phyloP scores from a whole-genome alignment of 2,888 invertebrate genomes.

The Phengaris arion region DNA sequence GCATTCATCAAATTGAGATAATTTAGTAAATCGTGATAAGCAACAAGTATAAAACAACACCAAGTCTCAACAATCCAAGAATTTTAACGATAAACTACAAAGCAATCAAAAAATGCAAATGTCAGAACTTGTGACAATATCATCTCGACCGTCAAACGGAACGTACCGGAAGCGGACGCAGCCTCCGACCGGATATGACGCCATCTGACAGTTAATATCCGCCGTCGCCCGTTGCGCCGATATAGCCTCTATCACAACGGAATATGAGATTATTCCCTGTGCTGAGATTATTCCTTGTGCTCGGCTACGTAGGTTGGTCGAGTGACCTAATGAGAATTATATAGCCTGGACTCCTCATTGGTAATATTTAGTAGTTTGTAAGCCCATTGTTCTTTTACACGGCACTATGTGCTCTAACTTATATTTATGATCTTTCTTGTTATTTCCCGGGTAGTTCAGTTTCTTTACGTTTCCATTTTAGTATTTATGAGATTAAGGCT shows the following conservation, averaged over 20 bases:
- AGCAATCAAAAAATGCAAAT: constrained; percentile 14
- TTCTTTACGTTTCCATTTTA: no score
- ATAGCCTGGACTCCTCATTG: background rate
- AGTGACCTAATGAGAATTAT: background rate
- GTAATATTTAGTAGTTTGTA: background rate
- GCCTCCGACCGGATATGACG: constrained; percentile 65
- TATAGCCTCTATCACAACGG: constrained; percentile 4
- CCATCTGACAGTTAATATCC: constrained; percentile 59
- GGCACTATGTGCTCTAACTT: no score
- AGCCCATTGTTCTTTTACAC: no score
- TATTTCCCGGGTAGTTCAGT: no score
- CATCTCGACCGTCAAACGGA: constrained; percentile 30
- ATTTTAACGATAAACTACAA: background rate
- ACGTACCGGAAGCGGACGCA: constrained; percentile 57
- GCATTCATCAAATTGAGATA: no score
- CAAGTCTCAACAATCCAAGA: background rate
- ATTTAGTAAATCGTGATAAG: no score
- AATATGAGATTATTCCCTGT: constrained; percentile 38
- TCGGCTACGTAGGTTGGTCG: background rate
- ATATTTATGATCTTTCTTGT: no score
- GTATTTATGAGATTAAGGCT: no score
- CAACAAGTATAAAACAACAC: background rate
- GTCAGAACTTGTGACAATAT: constrained; percentile 5
- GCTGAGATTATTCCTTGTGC: constrained; percentile 37
- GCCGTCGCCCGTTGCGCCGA: constrained; percentile 31